phyloP scores from a whole-genome alignment of 2,888 invertebrate species.

The Sinhomidia bicolor region DNA sequence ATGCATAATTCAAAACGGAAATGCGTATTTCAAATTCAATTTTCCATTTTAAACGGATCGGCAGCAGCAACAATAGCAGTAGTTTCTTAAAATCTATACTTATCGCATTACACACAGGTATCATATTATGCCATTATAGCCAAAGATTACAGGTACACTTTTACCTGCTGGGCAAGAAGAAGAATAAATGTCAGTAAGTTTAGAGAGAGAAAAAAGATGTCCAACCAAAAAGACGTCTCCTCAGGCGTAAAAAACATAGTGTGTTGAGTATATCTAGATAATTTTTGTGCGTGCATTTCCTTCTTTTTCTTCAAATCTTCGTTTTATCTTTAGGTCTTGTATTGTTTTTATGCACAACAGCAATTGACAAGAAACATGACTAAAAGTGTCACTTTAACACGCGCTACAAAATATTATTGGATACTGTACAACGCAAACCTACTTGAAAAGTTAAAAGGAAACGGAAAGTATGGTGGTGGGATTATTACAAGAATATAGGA shows the following conservation, averaged over 20 bases:
- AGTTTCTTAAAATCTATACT: background rate
- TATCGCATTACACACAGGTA: background rate
- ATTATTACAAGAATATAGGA: background rate
- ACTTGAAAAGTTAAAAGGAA: background rate
- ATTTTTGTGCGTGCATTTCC: background rate
- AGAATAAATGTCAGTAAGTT: background rate
- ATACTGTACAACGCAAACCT: background rate
- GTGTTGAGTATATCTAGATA: too few relatives aligned
- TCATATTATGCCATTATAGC: background rate
- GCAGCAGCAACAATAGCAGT: background rate
- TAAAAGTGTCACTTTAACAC: slow-evolving; percentile 48
- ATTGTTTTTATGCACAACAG: background rate
- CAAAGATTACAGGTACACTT: background rate
- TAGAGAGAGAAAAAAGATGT: background rate
- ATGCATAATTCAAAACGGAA: slow-evolving; percentile 30
- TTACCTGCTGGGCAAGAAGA: background rate
- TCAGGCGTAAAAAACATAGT: background rate
- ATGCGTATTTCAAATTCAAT: slow-evolving; percentile 18
- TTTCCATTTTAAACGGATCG: background rate
- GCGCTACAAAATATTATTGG: background rate
- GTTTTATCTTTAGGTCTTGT: background rate
- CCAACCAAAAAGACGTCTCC: background rate
- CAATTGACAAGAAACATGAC: slow-evolving; percentile 32
- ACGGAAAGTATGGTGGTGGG: background rate
- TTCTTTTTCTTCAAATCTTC: background rate